Evolutionary conservation across 2,888 invertebrate species (phyloP).

Genomic region (Apamea anceps): DNA sequence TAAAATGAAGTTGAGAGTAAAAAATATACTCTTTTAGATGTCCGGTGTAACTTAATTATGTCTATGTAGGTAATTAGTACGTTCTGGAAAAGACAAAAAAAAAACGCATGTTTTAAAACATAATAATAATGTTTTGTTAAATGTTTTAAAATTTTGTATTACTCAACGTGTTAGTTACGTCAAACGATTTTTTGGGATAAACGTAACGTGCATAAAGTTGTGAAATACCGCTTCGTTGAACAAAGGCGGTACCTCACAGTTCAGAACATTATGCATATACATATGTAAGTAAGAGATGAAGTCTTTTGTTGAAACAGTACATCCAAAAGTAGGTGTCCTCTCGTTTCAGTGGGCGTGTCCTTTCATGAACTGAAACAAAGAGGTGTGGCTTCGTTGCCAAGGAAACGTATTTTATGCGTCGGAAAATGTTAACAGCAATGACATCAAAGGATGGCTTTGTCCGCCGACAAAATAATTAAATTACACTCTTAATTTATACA

Average conservation of each 20-base stretch:
- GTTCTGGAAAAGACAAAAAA: background rate
- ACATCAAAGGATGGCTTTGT: background rate
- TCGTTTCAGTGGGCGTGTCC: slow-evolving; percentile 25
- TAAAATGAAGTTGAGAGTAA: background rate
- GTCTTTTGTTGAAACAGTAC: slow-evolving; percentile 5
- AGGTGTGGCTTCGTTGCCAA: slow-evolving; percentile 31
- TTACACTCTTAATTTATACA: background rate
- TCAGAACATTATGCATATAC: too few relatives aligned
- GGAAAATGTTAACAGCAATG: background rate
- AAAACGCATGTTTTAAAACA: background rate
- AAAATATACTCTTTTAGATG: background rate
- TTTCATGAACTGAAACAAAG: slow-evolving; percentile 27
- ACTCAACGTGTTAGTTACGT: background rate
- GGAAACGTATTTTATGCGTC: background rate
- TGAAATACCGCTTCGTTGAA: too few relatives aligned
- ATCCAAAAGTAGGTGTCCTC: slow-evolving; percentile 27
- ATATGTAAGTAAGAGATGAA: background rate
- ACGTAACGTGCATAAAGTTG: too few relatives aligned
- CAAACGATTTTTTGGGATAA: background rate
- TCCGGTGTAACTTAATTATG: background rate
- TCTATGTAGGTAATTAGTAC: background rate
- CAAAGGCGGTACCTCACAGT: too few relatives aligned
- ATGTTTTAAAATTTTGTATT: background rate
- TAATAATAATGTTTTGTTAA: background rate
- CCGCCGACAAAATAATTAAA: background rate